phyloP scores from a whole-genome alignment of 1,140 invertebrate genomes.

The Andrena cerasifolii region DNA sequence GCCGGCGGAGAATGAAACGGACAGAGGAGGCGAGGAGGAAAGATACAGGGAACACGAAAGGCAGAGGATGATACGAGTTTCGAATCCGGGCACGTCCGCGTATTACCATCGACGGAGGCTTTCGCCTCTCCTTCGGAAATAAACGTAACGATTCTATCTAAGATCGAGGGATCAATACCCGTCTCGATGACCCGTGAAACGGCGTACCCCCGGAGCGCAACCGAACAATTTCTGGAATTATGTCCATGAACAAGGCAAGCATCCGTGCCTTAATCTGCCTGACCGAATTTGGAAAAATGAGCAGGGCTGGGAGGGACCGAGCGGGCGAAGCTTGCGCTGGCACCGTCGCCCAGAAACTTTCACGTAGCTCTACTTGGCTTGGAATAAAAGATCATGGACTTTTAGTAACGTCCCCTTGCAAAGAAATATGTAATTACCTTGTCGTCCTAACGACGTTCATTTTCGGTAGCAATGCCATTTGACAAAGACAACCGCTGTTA shows the following conservation, averaged over 20 bases:
- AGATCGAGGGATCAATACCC: slow-evolving; percentile 63
- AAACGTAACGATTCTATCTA: slow-evolving; percentile 64
- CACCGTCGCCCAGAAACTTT: background rate
- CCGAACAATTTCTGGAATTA: slow-evolving; percentile 52
- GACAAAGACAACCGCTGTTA: background rate
- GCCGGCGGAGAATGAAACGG: slow-evolving; percentile 14
- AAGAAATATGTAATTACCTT: slow-evolving; percentile 15
- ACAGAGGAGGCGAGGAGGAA: background rate
- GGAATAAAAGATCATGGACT: background rate
- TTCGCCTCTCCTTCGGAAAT: slow-evolving; percentile 50
- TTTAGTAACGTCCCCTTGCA: background rate
- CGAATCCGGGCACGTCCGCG: slow-evolving; percentile 61
- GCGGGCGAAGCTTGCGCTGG: background rate
- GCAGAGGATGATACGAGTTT: slow-evolving; percentile 56
- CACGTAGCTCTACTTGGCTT: background rate
- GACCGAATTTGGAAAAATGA: slow-evolving; percentile 26
- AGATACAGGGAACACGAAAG: slow-evolving; percentile 5
- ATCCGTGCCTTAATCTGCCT: slow-evolving; percentile 25
- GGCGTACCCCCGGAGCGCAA: slow-evolving; percentile 6
- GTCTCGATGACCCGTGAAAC: slow-evolving; percentile 57
- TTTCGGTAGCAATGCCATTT: background rate
- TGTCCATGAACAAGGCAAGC: slow-evolving; percentile 46
- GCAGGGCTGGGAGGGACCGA: background rate
- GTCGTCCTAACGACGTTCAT: background rate
- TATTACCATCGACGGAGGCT: slow-evolving; percentile 65